Base-by-base conservation (phyloP, 2,113 vertebrate species). In the Lepisosteus osseus region DNA sequence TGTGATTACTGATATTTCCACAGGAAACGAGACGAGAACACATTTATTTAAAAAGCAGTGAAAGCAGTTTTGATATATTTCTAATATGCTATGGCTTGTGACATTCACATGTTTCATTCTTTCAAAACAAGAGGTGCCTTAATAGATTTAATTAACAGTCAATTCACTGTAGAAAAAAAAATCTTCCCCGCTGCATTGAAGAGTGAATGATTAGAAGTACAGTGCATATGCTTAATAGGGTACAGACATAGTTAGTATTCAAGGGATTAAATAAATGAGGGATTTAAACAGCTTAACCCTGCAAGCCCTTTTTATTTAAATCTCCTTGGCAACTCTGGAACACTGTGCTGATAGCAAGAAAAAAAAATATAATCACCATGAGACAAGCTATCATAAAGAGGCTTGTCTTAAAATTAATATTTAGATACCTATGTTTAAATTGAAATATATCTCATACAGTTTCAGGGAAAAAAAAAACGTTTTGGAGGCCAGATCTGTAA, bases 261-360 rank as follows among this genome's bases (percentile, higher is more conserved):
- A 68, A 64, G 56, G 11, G 17, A 62, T 42, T 73, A 40, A 68
- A 62, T 40, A 65, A 61, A 63, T 8, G 43, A 42, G 8, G 67
- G 54, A 14, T 68, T 62, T 43, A 62, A 67, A 55, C n/a, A 62
- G n/a, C 54, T 68, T 68, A 54, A 73, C 59, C 41, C 41, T 14
- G 59, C 41, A 51, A 54, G 6, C 12, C 44, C 51, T 29, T 47
- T 68, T 67, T 43, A 42, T 59, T 54, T 47, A 73, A 68, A 44
- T 61, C 67, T 64, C 67, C 55, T 45, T 64, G 61, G 51, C 7
- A 64, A 65, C 61, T 3, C 44, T 74, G 59, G 59, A 62, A 63
- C 42, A 65, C 70, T 64, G 15, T 62, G 45, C 15, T 41, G 57
- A 61, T 59, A 70, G 62, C 41, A 44, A 64, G 11, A 42, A 14